These are phyloP conservation scores for Vidua chalybeata DNA, from an alignment of 2,113 vertebrate genomes.

Conservation along the genomic window DNA sequence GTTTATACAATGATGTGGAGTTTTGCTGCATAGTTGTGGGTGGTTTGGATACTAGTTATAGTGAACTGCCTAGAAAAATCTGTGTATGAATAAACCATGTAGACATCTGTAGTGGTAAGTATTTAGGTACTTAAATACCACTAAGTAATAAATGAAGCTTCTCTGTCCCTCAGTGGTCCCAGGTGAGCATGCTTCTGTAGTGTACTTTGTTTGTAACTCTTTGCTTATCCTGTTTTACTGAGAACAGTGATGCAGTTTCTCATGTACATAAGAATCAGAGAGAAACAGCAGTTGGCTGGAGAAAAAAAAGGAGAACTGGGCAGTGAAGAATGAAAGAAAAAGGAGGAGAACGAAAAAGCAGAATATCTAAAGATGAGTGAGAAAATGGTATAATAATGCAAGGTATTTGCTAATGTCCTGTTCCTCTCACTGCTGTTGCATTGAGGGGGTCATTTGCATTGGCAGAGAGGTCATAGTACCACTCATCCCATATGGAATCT, in stretches of 20 bases:
- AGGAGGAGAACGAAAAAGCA: background rate
- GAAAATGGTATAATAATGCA: background rate
- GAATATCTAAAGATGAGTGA: background rate
- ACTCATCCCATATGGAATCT: background rate
- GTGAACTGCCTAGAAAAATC: conserved; percentile 5
- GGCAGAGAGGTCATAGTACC: background rate
- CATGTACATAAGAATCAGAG: background rate
- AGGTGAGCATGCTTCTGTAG: background rate
- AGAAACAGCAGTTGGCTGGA: background rate
- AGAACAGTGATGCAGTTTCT: background rate
- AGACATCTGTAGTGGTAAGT: background rate
- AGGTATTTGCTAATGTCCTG: background rate
- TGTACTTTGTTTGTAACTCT: background rate
- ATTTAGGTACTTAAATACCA: background rate
- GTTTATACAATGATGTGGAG: conserved; percentile 22
- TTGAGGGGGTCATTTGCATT: background rate
- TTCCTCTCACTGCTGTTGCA: background rate
- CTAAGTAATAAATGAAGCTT: background rate
- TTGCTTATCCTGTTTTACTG: background rate
- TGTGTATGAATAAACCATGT: background rate
- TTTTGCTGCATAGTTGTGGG: conserved; percentile 28
- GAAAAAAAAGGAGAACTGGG: background rate
- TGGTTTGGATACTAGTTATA: background rate
- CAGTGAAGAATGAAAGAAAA: background rate
- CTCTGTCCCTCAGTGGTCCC: background rate